Evolutionary conservation across 2,113 vertebrate species (phyloP), one percentile per base, ranked within the genome.

Genomic region (Phodopus roborovskii): DNA sequence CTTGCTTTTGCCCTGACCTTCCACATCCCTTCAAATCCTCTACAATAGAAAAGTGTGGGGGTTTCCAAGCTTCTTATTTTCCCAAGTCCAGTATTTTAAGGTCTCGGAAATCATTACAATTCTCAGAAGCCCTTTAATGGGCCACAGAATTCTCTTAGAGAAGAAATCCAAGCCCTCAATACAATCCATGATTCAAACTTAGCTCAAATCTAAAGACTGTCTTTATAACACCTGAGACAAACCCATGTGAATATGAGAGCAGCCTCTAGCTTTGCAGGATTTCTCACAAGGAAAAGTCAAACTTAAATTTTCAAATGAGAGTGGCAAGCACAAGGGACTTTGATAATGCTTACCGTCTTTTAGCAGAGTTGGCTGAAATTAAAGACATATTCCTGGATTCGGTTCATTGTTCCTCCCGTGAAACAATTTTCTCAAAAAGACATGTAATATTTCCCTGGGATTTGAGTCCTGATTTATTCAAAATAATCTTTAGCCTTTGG

Each of bases 401-500:
- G 66, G 78, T 60, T 79, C 95, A 75, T 81, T 84, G 48, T 86
- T 93, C 58, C 94, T 83, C 85, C 39, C 62, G 33, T 75, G 33
- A 90, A 96, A 94, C 36, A 79, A 50, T 95, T 96, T 95, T 50
- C 78, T 96, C 42, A 95, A 91, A 91, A 39, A 97, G 97, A 97
- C 0, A 0, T 19, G 45, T 71, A 95, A 56, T 91, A 96, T 94
- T 96, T 97, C 78, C 50, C 71, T 94, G 78, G 90, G 39, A 79
- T 97, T 98, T 97, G 96, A 94, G 86, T 89, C 98, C 94, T 98
- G 90, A 98, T 98, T 98, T 98, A 98, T 94, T 95, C 95, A 91
- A 96, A 96, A 98, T 97, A 98, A 78, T 97, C 97, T 97, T 97
- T 97, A 98, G 96, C 97, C 97, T 98, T 98, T 98, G 97, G 97